Conservation (phyloP, 2,888 invertebrate species). For the Sphaerophoria rueppellii region DNA sequence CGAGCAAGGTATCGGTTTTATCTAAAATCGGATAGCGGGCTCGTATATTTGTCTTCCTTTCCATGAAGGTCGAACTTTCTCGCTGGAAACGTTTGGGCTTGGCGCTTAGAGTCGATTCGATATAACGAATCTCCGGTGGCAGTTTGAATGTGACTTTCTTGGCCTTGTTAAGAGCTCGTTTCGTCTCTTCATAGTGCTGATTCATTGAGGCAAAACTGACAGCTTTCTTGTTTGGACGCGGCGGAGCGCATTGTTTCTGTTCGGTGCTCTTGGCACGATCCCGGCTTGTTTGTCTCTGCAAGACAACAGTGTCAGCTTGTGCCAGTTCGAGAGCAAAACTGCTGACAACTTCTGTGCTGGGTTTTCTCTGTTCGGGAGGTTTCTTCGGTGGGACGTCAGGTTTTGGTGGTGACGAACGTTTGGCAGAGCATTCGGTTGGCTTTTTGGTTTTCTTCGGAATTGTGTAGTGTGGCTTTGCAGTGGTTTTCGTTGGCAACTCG, state of each 20-base stretch:
- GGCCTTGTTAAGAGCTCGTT: slow-evolving; percentile 57
- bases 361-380: neutral
- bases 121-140: slow-evolving; percentile 74
- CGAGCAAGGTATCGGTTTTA: slow-evolving; percentile 82
- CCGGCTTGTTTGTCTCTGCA: slow-evolving; percentile 12
- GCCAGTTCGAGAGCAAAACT: slow-evolving; percentile 30
- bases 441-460: slow-evolving; percentile 50
- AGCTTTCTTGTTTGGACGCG: slow-evolving; percentile 53
- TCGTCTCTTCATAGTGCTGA: slow-evolving; percentile 14
- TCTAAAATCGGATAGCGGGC: slow-evolving; percentile 74
- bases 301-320: slow-evolving; percentile 40
- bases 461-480: slow-evolving; percentile 11
- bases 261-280: slow-evolving; percentile 36
- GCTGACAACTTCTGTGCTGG: neutral
- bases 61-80: slow-evolving; percentile 75
- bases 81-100: slow-evolving; percentile 74
- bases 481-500: slow-evolving; percentile 74
- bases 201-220: slow-evolving; percentile 46
- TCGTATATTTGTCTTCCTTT: slow-evolving; percentile 74
- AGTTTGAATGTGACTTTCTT: slow-evolving; percentile 77
- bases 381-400: neutral
- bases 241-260: slow-evolving; percentile 41
- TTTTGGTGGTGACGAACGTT: neutral
- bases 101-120: slow-evolving; percentile 75
- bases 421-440: slow-evolving; percentile 64